These are phyloP conservation scores for Discoglossus pictus DNA, from an alignment of 2,797 vertebrate species.

Conservation along the genomic window DNA sequence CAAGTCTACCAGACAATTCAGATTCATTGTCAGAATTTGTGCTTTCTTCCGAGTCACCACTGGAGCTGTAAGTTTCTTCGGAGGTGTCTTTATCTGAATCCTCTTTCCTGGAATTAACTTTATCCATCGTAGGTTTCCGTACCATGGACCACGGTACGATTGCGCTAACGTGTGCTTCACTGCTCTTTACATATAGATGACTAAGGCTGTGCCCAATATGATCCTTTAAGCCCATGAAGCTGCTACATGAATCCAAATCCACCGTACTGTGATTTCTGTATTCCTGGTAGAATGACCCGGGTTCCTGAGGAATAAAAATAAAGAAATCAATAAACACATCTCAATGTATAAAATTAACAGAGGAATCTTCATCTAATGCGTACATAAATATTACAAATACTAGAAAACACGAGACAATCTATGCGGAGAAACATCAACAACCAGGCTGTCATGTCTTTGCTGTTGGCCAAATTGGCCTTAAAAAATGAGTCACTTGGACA, in stretches of 20 bases:
- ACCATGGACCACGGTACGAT: conserved; percentile 70
- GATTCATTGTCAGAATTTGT: conserved; percentile 85
- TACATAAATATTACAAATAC: no score
- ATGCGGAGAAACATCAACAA: no score
- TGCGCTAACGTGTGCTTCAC: conserved; percentile 74
- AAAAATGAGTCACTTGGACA: no score
- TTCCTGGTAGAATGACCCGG: conserved; percentile 72
- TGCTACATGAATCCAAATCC: conserved; percentile 84
- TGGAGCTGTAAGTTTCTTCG: conserved; percentile 74
- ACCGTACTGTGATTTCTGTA: conserved; percentile 76
- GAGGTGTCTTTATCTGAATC: conserved; percentile 67
- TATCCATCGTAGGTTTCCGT: conserved; percentile 73
- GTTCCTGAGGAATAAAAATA: conserved; percentile 64
- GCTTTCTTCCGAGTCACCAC: conserved; percentile 76
- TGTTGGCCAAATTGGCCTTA: no score
- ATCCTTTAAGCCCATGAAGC: conserved; percentile 98
- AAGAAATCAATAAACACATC: conserved; percentile 52
- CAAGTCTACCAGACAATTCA: conserved; percentile 68
- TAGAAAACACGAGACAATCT: no score
- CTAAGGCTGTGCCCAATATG: conserved; percentile 88
- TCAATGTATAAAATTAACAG: neutral
- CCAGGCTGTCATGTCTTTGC: no score
- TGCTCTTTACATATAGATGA: conserved; percentile 85
- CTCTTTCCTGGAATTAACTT: conserved; percentile 71
- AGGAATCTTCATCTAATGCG: no score